Base-by-base conservation (phyloP, 2,888 invertebrate species). In the Cataglyphis albicans region DNA sequence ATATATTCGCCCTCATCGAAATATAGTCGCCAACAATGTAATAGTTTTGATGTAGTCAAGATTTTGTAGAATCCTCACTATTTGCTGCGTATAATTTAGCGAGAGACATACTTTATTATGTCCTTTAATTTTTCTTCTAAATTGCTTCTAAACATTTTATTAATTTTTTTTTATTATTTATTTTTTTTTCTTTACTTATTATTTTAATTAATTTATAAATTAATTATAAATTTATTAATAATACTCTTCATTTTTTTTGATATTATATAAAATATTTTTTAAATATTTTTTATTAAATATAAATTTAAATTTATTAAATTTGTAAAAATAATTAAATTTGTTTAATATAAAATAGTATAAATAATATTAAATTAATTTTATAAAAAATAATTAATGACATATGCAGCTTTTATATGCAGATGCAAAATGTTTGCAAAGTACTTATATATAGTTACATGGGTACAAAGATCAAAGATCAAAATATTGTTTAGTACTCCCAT, bases 241-340 rank as follows among this genome's bases (percentile, higher is more conserved):
- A 21, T 65, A 65, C 0, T 21, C 7, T 9, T 21, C 21, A 64
- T 21, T 65, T 41, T 41, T 65, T 65, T 21, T 15, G 12, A 15
- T 15, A 44, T 44, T 44, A 29, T 29, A 29, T 2, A 29, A 29
- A 29, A 29, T 29, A 29, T 29, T 29, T 29, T 41, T 41, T 41
- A 10, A 41, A 41, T 41, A 41, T 41, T 44, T 44, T 15, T 44
- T 12, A 44, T 44, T 44, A 44, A 41, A 9, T 41, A 41, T 41
- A 41, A 41, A 41, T 12, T 41, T 10, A 41, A 41, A 41, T 41
- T 41, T 41, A 41, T 41, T 41, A 41, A 10, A 41, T 41, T 41
- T 44, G 12, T 44, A 44, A 68, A 55, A 52, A 70, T 5, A 55
- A 52, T 70, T 52, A 15, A 55, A 29, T 29, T n/a, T n/a, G n/a